These are phyloP conservation scores for Schrankia costaestrigalis DNA, from an alignment of 2,888 invertebrate genomes.

Conservation along the genomic window DNA sequence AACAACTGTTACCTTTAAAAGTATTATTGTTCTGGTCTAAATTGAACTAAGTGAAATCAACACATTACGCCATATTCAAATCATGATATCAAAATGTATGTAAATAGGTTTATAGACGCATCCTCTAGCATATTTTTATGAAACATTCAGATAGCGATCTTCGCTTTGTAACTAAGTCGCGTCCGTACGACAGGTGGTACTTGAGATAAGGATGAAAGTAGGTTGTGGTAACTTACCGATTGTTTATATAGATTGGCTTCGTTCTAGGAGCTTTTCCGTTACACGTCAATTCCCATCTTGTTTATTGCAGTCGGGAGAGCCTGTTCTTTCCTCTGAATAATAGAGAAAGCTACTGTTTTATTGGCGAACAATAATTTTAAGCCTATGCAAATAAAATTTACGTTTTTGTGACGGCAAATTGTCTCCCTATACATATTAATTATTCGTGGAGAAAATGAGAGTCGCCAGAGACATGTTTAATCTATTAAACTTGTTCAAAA, in stretches of 20 bases:
- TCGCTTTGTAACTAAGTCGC: constrained; percentile 26
- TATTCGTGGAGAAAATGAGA: too few relatives aligned
- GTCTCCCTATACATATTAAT: too few relatives aligned
- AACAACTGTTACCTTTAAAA: too few relatives aligned
- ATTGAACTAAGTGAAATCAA: too few relatives aligned
- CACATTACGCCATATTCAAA: too few relatives aligned
- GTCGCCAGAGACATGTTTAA: too few relatives aligned
- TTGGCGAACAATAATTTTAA: background rate
- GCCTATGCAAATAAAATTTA: too few relatives aligned
- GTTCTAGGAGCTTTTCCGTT: constrained; percentile 26
- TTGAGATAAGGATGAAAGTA: constrained; percentile 41
- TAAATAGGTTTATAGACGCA: too few relatives aligned
- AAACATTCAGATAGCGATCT: constrained; percentile 28
- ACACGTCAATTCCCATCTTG: constrained; percentile 15
- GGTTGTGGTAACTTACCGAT: constrained; percentile 39
- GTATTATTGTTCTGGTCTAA: too few relatives aligned
- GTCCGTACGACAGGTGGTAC: constrained; percentile 40
- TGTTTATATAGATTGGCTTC: constrained; percentile 44
- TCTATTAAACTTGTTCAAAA: too few relatives aligned
- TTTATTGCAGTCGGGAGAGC: constrained; percentile 15
- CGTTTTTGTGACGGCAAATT: too few relatives aligned
- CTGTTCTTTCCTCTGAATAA: constrained; percentile 9
- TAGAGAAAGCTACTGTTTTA: constrained; percentile 9
- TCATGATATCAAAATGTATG: too few relatives aligned
- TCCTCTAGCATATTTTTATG: constrained; percentile 8